Base-by-base conservation (phyloP, 2,113 vertebrate species). In the Heterotis niloticus region DNA sequence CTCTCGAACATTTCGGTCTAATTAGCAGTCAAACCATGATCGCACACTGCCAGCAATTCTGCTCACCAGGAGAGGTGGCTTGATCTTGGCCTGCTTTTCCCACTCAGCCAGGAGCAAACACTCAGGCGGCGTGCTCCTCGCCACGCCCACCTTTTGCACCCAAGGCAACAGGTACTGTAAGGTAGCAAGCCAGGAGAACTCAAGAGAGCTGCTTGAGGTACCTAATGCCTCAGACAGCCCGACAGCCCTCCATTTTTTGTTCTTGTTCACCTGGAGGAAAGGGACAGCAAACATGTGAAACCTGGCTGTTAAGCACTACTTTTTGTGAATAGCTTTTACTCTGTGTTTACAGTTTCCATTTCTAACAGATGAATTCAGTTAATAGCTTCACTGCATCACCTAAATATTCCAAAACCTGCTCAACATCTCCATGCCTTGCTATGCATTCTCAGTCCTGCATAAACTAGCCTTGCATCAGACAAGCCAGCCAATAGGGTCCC, bases 131-230 rank as follows among this genome's bases (percentile, higher is more conserved):
- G 20, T 95, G 95, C 85, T 98, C 96, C 88, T 98, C 96, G 79
- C 96, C 96, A 64, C 96, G 89, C 87, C 96, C 80, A 95, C 94
- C 90, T 98, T 98, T 83, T 96, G 98, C 93, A 98, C 96, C 3
- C 96, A 97, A 91, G 96, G 96, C 64, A 98, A 98, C 89, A 98
- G 94, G 91, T 94, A 98, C 90, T 98, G 96, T 87, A n/a, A 98
- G 98, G 86, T 98, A 98, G 89, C 98, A 96, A 91, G 98, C 98
- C 89, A 85, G 98, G 93, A 10, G 95, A 94, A 90, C 96, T 98
- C 74, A 96, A n/a, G 96, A 0, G 95, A 94, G 1, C 95, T 98
- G 93, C 96, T 98, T 0, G 96, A 98, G 0, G 96, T 97, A 57
- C 96, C 96, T 52, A 98, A 94, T n/a, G n/a, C 10, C 92, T 95